Percentiles rank a stretch among this genome's conserved stretches.
Conservation (phyloP, 2,797 vertebrate genomes). For the Galaxias olidus region DNA sequence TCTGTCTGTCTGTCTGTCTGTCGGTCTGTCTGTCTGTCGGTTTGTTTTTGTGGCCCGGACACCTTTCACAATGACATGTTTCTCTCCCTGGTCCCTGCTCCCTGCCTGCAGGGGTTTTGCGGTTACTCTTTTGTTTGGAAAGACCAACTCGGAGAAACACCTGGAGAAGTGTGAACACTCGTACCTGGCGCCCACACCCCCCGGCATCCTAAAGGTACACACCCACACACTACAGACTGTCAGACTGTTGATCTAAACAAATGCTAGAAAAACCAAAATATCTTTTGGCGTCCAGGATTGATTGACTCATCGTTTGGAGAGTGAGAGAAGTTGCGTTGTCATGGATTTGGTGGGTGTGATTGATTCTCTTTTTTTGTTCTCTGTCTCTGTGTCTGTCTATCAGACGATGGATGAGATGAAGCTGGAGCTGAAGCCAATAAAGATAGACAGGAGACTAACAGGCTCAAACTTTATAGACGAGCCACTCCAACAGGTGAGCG, state of each 20-base stretch:
- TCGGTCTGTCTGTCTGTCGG: too few relatives aligned
- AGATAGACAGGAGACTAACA: constrained; percentile 95
- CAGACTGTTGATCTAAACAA: too few relatives aligned
- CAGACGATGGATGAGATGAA: constrained; percentile 97
- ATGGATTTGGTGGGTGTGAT: neutral
- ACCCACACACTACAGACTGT: neutral
- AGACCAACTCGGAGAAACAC: constrained; percentile 96
- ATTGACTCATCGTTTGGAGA: neutral
- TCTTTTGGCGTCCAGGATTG: too few relatives aligned
- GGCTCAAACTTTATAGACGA: constrained; percentile 98
- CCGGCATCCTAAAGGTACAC: constrained; percentile 90
- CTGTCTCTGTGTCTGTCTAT: constrained; percentile 15
- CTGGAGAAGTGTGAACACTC: constrained; percentile 96
- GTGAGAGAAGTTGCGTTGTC: neutral
- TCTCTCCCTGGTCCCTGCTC: constrained; percentile 21
- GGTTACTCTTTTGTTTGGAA: constrained; percentile 95
- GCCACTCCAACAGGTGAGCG: constrained; percentile 90
- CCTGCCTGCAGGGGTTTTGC: constrained; percentile 86
- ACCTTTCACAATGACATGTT: too few relatives aligned
- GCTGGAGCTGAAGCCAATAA: constrained; percentile 88
- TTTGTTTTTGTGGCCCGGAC: too few relatives aligned
- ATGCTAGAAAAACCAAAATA: too few relatives aligned
- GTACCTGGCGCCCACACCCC: constrained; percentile 85
- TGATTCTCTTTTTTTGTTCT: neutral
- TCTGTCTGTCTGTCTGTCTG: too few relatives aligned